phyloP scores from a whole-genome alignment of 2,888 invertebrate species.

The Panopea generosa region DNA sequence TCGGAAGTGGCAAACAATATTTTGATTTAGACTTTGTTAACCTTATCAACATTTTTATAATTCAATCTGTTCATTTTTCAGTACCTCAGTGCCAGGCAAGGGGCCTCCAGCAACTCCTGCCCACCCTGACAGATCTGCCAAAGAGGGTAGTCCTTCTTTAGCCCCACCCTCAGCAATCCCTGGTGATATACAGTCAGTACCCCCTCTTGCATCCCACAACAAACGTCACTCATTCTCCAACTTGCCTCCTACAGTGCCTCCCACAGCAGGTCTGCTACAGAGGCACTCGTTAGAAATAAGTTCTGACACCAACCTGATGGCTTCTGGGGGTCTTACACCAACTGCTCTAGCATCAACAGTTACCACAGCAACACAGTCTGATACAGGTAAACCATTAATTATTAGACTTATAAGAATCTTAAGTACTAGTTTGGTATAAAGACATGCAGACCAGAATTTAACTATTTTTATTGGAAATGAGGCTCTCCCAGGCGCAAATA shows the following conservation, averaged over 20 bases:
- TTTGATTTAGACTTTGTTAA: no score
- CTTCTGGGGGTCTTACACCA: constrained; percentile 14
- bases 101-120: constrained; percentile 36
- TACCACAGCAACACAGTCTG: constrained; percentile 14
- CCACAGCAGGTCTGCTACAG: constrained; percentile 70
- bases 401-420: no score
- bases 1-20: no score
- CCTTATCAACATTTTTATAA: no score
- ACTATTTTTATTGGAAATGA: no score
- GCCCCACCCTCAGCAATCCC: not conserved
- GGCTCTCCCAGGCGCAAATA: no score
- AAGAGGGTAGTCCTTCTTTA: not conserved
- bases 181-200: no score
- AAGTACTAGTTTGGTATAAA: no score
- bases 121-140: constrained; percentile 26
- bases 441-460: no score
- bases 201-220: constrained; percentile 50
- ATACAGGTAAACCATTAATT: not conserved
- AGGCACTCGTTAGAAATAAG: constrained; percentile 71
- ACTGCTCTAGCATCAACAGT: not conserved
- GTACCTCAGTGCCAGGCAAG: constrained; percentile 4
- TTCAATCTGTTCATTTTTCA: no score
- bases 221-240: constrained; percentile 76
- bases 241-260: constrained; percentile 60
- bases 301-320: constrained; percentile 34